Evolutionary conservation across 2,888 invertebrate species (phyloP).

Genomic region (Ariolimax columbianus): DNA sequence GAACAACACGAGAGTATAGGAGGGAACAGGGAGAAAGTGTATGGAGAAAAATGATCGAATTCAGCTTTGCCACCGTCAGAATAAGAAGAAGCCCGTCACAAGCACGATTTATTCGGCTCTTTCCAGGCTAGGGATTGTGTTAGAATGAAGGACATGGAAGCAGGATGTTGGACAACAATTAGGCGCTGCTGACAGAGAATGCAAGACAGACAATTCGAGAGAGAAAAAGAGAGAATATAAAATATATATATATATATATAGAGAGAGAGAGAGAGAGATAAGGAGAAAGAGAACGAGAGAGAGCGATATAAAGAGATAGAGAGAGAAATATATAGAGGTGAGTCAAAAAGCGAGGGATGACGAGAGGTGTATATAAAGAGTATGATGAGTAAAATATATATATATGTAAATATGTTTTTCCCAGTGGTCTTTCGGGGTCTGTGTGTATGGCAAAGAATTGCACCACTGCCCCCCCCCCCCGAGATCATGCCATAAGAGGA

Average conservation of each 20-base stretch:
- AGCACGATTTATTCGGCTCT: background rate
- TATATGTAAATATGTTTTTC: too few species aligned
- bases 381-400: too few species aligned
- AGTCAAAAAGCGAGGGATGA: too few species aligned
- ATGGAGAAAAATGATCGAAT: constrained; percentile 8
- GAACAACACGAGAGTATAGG: background rate
- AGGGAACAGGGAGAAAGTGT: background rate
- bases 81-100: constrained; percentile 6
- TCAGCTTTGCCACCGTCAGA: background rate
- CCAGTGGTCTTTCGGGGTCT: too few species aligned
- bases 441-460: too few species aligned
- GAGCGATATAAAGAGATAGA: too few species aligned
- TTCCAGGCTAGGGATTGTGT: background rate
- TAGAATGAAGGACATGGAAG: background rate
- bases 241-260: too few species aligned
- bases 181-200: background rate
- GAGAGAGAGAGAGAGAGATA: too few species aligned
- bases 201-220: background rate
- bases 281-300: background rate
- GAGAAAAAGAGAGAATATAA: background rate
- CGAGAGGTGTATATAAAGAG: too few species aligned
- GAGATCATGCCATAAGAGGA: too few species aligned
- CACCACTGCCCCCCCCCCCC: too few species aligned
- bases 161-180: background rate
- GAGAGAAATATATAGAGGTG: too few species aligned